Base-by-base conservation (phyloP, 1,140 invertebrate genomes). In the Pteromalus puparum region DNA sequence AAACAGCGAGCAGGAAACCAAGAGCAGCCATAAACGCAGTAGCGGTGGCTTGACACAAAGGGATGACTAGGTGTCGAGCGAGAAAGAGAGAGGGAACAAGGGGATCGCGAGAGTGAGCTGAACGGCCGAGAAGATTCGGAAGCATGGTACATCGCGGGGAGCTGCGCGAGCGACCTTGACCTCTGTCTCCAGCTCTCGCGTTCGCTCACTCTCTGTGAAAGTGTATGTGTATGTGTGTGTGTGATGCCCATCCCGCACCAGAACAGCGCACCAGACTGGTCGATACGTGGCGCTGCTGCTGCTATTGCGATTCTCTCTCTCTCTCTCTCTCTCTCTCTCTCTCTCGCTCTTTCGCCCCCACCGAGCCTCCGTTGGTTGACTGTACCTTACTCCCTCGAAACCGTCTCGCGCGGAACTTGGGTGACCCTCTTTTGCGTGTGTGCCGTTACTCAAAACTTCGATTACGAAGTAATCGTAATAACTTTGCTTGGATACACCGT, bases 201-300 rank as follows among this genome's bases (percentile, higher is more conserved):
- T n/a, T 61, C 53, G 53, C 53, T 61, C 21, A 21, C 18, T 61
- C 46, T 48, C 46, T 18, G 46, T 48, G 46, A 1, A 4, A 3
- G 15, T 48, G 46, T 15, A 13, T 48, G 15, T n/a, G 53, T 61
- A 4, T 61, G 7, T 61, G 48, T n/a, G 53, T 61, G 53, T 61
- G 67, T 70, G 67, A 70, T 26, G 67, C 67, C 67, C 67, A 70
- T 28, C 74, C n/a, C 74, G 46, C 74, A 28, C 38, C 38, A 42
- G 38, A 42, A 7, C 30, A 34, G 74, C 82, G n/a, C 26, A 87
- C 89, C 87, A 90, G 90, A 90, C 91, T 88, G 91, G 88, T 92
- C 92, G 92, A 92, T 92, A 92, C 89, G 82, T 88, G 80, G 85
- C 81, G 79, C 53, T 74, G 70, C 83, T 83, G 70, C 53, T 82